Evolutionary conservation across 2,797 vertebrate genomes (phyloP), one percentile per base, ranked within the genome.

Genomic region (Manis pentadactyla): DNA sequence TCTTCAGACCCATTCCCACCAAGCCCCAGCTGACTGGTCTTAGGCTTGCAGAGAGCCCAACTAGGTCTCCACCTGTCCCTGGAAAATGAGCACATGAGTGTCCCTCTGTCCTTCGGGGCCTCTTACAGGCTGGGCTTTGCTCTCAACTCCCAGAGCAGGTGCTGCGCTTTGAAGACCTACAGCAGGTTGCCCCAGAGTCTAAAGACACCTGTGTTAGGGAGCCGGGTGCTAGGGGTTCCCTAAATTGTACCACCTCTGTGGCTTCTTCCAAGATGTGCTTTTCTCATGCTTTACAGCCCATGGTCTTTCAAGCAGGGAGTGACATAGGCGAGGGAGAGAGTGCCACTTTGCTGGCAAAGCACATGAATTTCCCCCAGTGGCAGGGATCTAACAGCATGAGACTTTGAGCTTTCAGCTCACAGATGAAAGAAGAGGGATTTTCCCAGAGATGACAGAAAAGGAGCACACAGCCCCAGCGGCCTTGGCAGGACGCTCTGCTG

Each of bases 381-480:
- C 95, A 89, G 78, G 84, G 90, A 94, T 97, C 90, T 96, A 77
- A 96, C 59, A 59, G 81, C 77, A n/a, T 59, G 94, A 97, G 93
- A 95, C 95, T 96, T 97, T 96, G 95, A 95, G 88, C 90, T 88
- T 93, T 57, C 63, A 29, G 77, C 78, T 96, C 85, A 77, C 82
- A 92, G 96, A 93, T 93, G 91, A 95, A 96, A 96, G 94, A 95
- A 81, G 88, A 93, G 53, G 77, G 90, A 87, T 90, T 94, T 95
- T 93, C 94, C 68, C 27, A 0, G 39, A 87, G 93, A 10, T 27
- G 93, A 86, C 92, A 97, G 93, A 39, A 64, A 46, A 86, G 63
- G 34, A 61, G 66, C 27, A 13, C 6, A 17, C 49, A 92, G 89
- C 53, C 92, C 37, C 13, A 51, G 57, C 2, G 69, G 37, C 90